Evolutionary conservation across 1,140 invertebrate species (phyloP).

Genomic region (Drosophila busckii): DNA sequence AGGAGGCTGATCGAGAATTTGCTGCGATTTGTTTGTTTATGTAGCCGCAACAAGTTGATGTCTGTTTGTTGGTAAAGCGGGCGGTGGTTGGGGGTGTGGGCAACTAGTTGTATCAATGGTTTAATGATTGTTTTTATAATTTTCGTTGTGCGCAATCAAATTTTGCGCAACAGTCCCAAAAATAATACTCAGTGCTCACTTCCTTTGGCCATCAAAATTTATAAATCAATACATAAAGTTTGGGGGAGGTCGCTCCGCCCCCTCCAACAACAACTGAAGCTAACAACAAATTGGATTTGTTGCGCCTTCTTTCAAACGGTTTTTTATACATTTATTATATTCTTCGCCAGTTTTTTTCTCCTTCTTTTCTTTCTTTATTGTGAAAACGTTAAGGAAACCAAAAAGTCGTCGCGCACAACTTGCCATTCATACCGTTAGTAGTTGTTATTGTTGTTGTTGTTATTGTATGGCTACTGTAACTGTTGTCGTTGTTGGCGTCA

Average conservation of each 20-base stretch:
- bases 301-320: constrained; percentile 36
- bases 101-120: constrained; percentile 47
- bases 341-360: neutral
- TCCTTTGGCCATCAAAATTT: constrained; percentile 36
- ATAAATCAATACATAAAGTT: constrained; percentile 60
- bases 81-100: constrained; percentile 25
- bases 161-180: constrained; percentile 65
- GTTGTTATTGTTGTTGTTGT: neutral
- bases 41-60: constrained; percentile 66
- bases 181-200: constrained; percentile 53
- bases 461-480: constrained; percentile 13
- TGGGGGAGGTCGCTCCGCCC: constrained; percentile 7
- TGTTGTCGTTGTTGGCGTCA: constrained; percentile 12
- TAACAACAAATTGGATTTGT: constrained; percentile 68
- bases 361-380: constrained; percentile 39
- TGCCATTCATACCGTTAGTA: neutral
- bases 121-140: constrained; percentile 73
- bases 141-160: constrained; percentile 33
- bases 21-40: constrained; percentile 55
- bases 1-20: constrained; percentile 23
- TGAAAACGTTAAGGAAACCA: constrained; percentile 60
- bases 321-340: constrained; percentile 22
- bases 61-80: constrained; percentile 22
- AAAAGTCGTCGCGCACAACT: constrained; percentile 28
- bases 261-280: neutral